A percentile compares a stretch with the other conserved stretches of the same genome.
Conservation (phyloP, 2,888 invertebrate genomes). For the Taphrorychus bicolor region DNA sequence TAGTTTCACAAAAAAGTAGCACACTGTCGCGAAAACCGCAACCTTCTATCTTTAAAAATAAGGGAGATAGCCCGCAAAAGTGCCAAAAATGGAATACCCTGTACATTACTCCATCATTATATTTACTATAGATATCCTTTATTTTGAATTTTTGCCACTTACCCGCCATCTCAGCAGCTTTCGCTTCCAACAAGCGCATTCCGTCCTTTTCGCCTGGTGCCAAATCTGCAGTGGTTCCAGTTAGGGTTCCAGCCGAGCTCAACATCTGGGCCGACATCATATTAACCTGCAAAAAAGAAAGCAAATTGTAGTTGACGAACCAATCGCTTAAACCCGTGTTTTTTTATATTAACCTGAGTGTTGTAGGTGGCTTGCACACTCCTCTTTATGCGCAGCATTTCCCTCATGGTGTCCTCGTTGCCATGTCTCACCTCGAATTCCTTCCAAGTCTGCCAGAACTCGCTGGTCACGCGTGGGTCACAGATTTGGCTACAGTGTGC, state of each 20-base stretch:
- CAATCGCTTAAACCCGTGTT: too few species aligned
- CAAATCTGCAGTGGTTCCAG: constrained; percentile 74
- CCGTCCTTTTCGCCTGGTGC: constrained; percentile 82
- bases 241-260: constrained; percentile 73
- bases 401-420: constrained; percentile 98
- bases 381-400: constrained; percentile 97
- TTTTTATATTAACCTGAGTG: constrained; percentile 71
- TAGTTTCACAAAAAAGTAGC: too few species aligned
- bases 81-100: too few species aligned
- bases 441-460: constrained; percentile 99
- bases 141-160: not conserved
- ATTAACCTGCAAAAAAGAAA: constrained; percentile 65
- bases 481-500: constrained; percentile 99
- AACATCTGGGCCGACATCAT: constrained; percentile 99
- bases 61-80: too few species aligned
- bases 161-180: constrained; percentile 73
- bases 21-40: too few species aligned
- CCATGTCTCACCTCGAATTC: constrained; percentile 99
- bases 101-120: too few species aligned
- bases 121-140: too few species aligned
- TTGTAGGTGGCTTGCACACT: constrained; percentile 98
- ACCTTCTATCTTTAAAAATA: too few species aligned
- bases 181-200: constrained; percentile 88
- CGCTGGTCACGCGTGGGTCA: constrained; percentile 93
- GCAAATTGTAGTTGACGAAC: not conserved